These are phyloP conservation scores for Plusia festucae DNA, from an alignment of 2,888 invertebrate species.

Conservation along the genomic window DNA sequence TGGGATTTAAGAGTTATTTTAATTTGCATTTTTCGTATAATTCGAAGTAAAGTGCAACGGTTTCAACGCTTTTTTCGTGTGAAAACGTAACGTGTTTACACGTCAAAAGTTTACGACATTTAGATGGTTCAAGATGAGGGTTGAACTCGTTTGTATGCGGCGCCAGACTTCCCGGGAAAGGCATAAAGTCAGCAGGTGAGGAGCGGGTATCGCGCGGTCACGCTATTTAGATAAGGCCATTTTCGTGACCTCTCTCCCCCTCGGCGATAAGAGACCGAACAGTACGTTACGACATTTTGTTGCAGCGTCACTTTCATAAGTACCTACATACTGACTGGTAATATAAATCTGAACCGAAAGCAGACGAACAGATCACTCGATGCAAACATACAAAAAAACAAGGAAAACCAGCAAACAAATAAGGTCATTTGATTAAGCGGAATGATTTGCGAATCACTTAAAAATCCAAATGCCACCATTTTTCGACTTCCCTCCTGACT, in stretches of 20 bases:
- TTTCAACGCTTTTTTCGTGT: constrained; percentile 64
- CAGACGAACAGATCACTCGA: constrained; percentile 43
- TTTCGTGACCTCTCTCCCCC: constrained; percentile 78
- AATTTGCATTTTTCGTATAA: constrained; percentile 86
- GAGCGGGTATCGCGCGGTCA: constrained; percentile 84
- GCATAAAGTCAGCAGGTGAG: constrained; percentile 86
- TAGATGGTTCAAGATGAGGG: constrained; percentile 73
- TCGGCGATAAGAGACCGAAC: constrained; percentile 73
- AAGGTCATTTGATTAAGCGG: constrained; percentile 85
- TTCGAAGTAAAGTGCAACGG: constrained; percentile 74
- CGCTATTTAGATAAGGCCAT: constrained; percentile 86
- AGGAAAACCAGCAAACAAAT: constrained; percentile 77
- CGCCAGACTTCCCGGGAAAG: constrained; percentile 79
- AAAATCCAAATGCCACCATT: constrained; percentile 85
- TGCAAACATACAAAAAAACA: constrained; percentile 65
- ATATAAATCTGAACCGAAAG: constrained; percentile 23
- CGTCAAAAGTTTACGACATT: constrained; percentile 76
- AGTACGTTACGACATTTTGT: constrained; percentile 69
- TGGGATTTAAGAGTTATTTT: constrained; percentile 88
- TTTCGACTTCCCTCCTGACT: constrained; percentile 80
- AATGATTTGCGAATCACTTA: constrained; percentile 87
- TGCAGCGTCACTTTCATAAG: constrained; percentile 49
- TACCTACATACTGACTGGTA: constrained; percentile 17
- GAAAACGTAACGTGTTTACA: constrained; percentile 70
- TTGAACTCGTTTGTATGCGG: constrained; percentile 83